Evolutionary conservation across 2,888 invertebrate species (phyloP).

Genomic region (Cloeon dipterum): DNA sequence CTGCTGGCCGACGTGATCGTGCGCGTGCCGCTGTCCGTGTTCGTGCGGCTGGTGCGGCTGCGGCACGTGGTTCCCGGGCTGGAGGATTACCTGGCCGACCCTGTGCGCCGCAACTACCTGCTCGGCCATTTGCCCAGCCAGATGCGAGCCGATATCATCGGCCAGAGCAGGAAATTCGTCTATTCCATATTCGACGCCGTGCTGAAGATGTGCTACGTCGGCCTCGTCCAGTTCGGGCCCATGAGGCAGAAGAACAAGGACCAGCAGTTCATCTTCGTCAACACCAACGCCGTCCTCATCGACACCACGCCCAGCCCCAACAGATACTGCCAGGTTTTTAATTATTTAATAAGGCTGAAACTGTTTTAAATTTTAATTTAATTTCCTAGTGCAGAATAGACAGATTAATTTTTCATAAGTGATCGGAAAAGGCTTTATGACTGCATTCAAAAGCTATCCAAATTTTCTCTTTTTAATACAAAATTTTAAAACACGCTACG

Average conservation of each 20-base stretch:
- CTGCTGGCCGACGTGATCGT: constrained; percentile 42
- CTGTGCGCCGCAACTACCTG: constrained; percentile 35
- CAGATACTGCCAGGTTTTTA: constrained; percentile 35
- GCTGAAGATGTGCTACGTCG: constrained; percentile 35
- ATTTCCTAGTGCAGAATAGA: no score
- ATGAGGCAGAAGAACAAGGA: constrained; percentile 39
- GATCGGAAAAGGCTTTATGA: no score
- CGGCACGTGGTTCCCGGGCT: constrained; percentile 30
- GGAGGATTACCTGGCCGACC: constrained; percentile 33
- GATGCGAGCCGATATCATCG: constrained; percentile 23
- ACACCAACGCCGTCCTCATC: constrained; percentile 30
- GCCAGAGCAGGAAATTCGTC: constrained; percentile 32
- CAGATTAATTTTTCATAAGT: no score
- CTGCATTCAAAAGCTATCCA: no score
- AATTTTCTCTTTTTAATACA: no score
- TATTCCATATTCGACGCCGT: constrained; percentile 29
- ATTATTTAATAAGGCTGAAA: not conserved
- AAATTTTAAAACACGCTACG: no score
- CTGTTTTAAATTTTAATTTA: not conserved
- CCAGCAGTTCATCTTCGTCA: constrained; percentile 45
- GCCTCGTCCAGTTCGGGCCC: constrained; percentile 42
- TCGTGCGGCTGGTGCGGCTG: constrained; percentile 38
- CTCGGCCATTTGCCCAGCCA: constrained; percentile 31
- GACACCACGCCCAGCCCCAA: constrained; percentile 39
- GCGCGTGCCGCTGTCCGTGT: constrained; percentile 43